Evolutionary conservation across 2,888 invertebrate species (phyloP), one percentile per base, ranked within the genome.

Genomic region (Chironomus tentans): DNA sequence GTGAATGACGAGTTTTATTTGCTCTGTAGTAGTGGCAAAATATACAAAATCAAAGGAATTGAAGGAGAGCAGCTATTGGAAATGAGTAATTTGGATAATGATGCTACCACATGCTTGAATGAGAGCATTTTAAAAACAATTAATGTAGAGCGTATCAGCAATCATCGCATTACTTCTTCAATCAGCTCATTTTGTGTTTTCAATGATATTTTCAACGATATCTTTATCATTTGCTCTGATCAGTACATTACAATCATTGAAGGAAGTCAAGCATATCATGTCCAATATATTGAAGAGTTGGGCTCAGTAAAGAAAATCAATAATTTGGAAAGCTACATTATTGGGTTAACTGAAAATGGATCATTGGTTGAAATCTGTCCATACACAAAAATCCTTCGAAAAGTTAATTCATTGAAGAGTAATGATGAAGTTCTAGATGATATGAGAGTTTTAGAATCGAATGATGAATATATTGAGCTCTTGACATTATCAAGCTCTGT

Each of bases 351-450:
- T 1, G 78, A 80, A 71, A 81, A 80, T 24, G 84, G 84, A 0
- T 80, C 81, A 24, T 76, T 84, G 61, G 70, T 83, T 77, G 81
- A 84, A 78, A 80, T 83, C 61, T 84, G 84, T 77, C 81, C 82
- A 0, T 79, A 80, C 22, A 82, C 82, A 0, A 81, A 82, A 69
- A 76, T 80, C 0, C 72, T 82, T 1, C 0, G 13, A 28, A 48
- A 28, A 24, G 2, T 76, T 1, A 38, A 6, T 1, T 24, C 2
- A 24, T 12, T 13, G 1, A 6, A 47, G 24, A n/a, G 12, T 2
- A 7, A 22, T 47, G n/a, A 47, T 21, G 13, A 78, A 80, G n/a
- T n/a, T 3, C 82, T 84, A 48, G 83, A 84, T 71, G 81, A 84
- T 48, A 72, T 84, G 48, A 79, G 82, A 47, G 78, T 83, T 0